Conservation (phyloP, 2,888 invertebrate genomes). For the Drosophila quinaria region DNA sequence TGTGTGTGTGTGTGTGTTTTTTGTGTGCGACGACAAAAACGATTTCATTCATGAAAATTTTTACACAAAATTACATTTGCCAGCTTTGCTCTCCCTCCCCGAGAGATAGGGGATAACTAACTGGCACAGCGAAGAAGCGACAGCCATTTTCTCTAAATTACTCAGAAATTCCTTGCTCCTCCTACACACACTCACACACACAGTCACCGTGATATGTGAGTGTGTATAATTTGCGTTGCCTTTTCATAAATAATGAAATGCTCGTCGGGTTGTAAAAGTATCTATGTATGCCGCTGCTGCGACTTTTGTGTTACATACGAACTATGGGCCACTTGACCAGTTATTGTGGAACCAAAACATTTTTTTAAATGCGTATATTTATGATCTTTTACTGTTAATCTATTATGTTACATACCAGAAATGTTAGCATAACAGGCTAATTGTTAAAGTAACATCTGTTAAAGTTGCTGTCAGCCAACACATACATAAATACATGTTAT, state of each 20-base stretch:
- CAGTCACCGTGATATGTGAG: constrained; percentile 19
- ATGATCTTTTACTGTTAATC: no score
- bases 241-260: constrained; percentile 71
- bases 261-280: constrained; percentile 38
- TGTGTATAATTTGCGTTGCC: constrained; percentile 72
- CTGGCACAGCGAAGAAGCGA: constrained; percentile 41
- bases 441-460: no score
- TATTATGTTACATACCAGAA: no score
- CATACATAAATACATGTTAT: no score
- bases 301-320: constrained; percentile 55
- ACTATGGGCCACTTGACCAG: no score
- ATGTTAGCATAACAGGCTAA: no score
- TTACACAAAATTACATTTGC: constrained; percentile 69
- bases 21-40: constrained; percentile 41
- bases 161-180: constrained; percentile 26
- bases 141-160: constrained; percentile 68
- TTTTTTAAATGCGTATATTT: no score
- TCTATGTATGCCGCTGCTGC: constrained; percentile 45
- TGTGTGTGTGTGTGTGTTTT: constrained; percentile 10
- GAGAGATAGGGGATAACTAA: constrained; percentile 38
- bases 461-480: no score
- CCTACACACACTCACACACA: constrained; percentile 8
- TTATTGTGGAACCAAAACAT: no score
- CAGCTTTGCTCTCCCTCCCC: constrained; percentile 14
- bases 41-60: constrained; percentile 75